These are phyloP conservation scores for Desoria tigrina DNA, from an alignment of 2,888 invertebrate genomes.

Conservation along the genomic window DNA sequence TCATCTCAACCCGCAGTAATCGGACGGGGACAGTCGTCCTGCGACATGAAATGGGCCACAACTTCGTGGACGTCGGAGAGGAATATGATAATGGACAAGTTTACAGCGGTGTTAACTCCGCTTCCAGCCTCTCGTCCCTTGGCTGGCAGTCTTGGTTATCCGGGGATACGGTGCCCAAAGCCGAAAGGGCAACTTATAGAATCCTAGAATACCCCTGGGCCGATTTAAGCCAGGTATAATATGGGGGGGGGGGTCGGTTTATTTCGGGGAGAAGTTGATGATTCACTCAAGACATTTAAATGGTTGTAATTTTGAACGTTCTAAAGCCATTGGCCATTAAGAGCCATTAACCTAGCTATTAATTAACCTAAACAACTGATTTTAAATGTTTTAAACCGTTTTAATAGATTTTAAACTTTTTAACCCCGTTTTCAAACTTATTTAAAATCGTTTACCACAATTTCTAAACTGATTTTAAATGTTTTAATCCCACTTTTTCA, in stretches of 20 bases:
- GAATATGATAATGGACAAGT: slow-evolving; percentile 46
- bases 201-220: slow-evolving; percentile 45
- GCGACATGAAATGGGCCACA: slow-evolving; percentile 44
- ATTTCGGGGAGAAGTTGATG: too few relatives aligned
- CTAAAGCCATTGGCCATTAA: too few relatives aligned
- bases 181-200: slow-evolving; percentile 44
- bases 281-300: too few relatives aligned
- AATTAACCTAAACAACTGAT: too few relatives aligned
- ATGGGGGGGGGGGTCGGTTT: neutral
- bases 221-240: slow-evolving; percentile 20
- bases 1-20: slow-evolving; percentile 28
- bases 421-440: too few relatives aligned
- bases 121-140: slow-evolving; percentile 17
- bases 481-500: too few relatives aligned
- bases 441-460: too few relatives aligned
- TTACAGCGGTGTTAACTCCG: slow-evolving; percentile 47
- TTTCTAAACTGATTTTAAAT: too few relatives aligned
- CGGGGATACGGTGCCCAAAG: slow-evolving; percentile 22
- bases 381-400: too few relatives aligned
- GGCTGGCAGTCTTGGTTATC: slow-evolving; percentile 47
- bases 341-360: too few relatives aligned
- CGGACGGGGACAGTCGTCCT: slow-evolving; percentile 32
- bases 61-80: slow-evolving; percentile 39
- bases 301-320: too few relatives aligned
- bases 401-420: too few relatives aligned